Evolutionary conservation across 2,113 vertebrate species (phyloP).

Genomic region (Gasterosteus nipponicus): DNA sequence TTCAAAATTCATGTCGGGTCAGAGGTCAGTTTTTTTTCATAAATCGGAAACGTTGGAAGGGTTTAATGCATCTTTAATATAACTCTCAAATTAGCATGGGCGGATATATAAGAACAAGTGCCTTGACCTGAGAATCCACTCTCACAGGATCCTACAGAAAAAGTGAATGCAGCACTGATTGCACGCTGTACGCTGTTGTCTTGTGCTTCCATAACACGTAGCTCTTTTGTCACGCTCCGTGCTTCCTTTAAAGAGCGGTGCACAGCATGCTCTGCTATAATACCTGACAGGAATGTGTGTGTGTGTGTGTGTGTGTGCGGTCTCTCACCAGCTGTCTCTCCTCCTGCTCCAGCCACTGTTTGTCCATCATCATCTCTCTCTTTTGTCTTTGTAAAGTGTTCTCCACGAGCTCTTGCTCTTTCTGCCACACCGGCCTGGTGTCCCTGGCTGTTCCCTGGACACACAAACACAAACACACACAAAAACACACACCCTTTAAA

Average conservation of each 20-base stretch:
- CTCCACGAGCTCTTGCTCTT: slow-evolving; percentile 80
- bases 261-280: neutral
- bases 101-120: slow-evolving; percentile 45
- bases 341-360: slow-evolving; percentile 90
- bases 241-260: neutral
- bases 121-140: slow-evolving; percentile 75
- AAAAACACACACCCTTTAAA: neutral
- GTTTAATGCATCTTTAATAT: neutral
- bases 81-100: neutral
- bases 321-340: slow-evolving; percentile 86
- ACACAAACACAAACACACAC: slow-evolving; percentile 37
- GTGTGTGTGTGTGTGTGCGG: neutral
- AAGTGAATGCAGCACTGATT: neutral
- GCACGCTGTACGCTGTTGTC: neutral
- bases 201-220: neutral
- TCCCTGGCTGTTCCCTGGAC: slow-evolving; percentile 79
- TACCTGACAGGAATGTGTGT: neutral
- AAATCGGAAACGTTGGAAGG: neutral
- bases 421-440: slow-evolving; percentile 84
- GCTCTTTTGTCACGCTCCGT: neutral
- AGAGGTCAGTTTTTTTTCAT: neutral
- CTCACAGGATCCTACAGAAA: slow-evolving; percentile 83
- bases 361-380: slow-evolving; percentile 89
- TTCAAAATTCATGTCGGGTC: neutral
- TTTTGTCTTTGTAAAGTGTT: slow-evolving; percentile 87